These are phyloP conservation scores for Andrena fulva DNA, from an alignment of 2,888 invertebrate genomes.

Conservation along the genomic window DNA sequence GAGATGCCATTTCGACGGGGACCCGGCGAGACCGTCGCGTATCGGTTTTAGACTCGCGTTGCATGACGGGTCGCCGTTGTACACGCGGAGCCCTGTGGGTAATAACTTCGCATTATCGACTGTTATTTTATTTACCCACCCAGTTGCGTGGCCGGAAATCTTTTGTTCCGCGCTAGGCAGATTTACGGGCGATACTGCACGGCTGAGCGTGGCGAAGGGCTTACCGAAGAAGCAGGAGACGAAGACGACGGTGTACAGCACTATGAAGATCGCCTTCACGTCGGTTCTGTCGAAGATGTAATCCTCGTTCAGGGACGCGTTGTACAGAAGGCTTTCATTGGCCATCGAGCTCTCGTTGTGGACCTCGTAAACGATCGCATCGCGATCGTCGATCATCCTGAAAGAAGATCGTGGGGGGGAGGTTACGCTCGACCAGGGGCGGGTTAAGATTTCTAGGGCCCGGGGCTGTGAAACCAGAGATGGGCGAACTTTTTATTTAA, in stretches of 20 bases:
- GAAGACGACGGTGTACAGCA: constrained; percentile 91
- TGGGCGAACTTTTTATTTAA: too few species aligned
- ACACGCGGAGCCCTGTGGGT: too few species aligned
- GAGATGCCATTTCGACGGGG: too few species aligned
- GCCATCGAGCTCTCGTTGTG: constrained; percentile 60
- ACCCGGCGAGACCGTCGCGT: too few species aligned
- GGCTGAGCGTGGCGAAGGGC: constrained; percentile 79
- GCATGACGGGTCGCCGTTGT: too few species aligned
- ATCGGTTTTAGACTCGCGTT: too few species aligned
- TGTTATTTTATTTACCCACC: too few species aligned
- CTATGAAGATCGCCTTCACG: constrained; percentile 90
- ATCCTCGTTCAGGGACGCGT: constrained; percentile 85
- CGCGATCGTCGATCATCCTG: constrained; percentile 59
- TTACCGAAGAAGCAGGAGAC: constrained; percentile 94
- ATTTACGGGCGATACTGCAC: not conserved
- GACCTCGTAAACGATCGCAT: constrained; percentile 45
- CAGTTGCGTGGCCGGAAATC: not conserved
- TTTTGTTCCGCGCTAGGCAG: not conserved
- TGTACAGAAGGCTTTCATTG: constrained; percentile 49
- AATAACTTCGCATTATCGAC: too few species aligned
- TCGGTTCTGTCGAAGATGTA: constrained; percentile 92
- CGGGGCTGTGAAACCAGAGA: too few species aligned
- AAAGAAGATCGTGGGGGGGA: constrained; percentile 29
- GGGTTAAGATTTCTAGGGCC: not conserved
- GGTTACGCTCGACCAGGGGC: not conserved